phyloP scores from a whole-genome alignment of 1,140 invertebrate genomes.

The Drosophila mojavensis region DNA sequence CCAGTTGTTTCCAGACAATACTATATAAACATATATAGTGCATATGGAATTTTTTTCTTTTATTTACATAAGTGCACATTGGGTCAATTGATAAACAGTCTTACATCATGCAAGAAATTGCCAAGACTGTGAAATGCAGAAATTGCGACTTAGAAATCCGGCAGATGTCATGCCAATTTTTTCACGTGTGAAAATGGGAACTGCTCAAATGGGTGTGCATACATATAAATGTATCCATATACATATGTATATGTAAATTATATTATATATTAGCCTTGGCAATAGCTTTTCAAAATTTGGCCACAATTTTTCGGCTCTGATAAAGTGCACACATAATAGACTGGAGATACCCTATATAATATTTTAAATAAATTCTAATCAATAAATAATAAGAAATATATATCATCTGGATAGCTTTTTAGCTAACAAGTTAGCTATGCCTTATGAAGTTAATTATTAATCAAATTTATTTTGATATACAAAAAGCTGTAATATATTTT shows the following conservation, averaged over 20 bases:
- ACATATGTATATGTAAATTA: no score
- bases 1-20: constrained; percentile 10
- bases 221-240: no score
- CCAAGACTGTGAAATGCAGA: constrained; percentile 4
- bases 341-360: constrained; percentile 1
- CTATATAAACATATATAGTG: constrained; percentile 12
- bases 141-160: constrained; percentile 9
- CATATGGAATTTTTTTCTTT: background rate
- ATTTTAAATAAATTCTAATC: background rate
- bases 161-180: background rate
- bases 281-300: constrained; percentile 15
- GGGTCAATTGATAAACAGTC: constrained; percentile 17
- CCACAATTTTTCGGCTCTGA: constrained; percentile 11
- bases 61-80: background rate
- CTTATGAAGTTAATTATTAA: no score
- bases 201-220: background rate
- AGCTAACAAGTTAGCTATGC: no score
- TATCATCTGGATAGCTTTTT: background rate
- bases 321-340: no score
- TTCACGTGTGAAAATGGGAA: background rate
- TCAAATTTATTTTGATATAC: no score
- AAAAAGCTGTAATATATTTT: no score
- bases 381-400: background rate
- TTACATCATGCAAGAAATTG: constrained; percentile 27
- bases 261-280: constrained; percentile 23